Evolutionary conservation across 2,888 invertebrate genomes (phyloP).

Genomic region (Arctia plantaginis): DNA sequence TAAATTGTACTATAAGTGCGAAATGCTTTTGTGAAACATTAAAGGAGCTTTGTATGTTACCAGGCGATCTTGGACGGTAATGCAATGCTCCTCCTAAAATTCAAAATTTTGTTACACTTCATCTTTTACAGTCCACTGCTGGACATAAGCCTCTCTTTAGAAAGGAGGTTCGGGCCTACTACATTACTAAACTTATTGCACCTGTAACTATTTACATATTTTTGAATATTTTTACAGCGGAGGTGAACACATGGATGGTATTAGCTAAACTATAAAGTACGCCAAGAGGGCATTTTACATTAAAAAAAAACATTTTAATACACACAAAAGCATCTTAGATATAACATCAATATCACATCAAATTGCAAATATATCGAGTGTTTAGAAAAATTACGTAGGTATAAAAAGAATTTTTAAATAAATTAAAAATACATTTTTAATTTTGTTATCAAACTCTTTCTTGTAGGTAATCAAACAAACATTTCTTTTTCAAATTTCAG

Average conservation of each 20-base stretch:
- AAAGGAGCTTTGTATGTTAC: slow-evolving; percentile 53
- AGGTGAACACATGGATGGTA: slow-evolving; percentile 16
- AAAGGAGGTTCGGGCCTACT: too few relatives aligned
- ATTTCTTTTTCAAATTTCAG: not conserved
- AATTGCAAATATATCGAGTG: not conserved
- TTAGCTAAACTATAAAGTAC: not conserved
- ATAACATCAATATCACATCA: not conserved
- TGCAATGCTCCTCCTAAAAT: slow-evolving; percentile 82
- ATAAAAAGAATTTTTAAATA: too few relatives aligned
- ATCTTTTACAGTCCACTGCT: too few relatives aligned
- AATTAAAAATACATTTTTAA: too few relatives aligned
- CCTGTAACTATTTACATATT: not conserved
- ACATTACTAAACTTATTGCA: too few relatives aligned
- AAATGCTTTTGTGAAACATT: slow-evolving; percentile 35
- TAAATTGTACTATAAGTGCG: slow-evolving; percentile 8
- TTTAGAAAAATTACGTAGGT: not conserved
- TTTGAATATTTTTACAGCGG: not conserved
- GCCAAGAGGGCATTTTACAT: not conserved
- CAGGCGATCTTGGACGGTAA: slow-evolving; percentile 80
- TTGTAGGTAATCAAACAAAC: not conserved
- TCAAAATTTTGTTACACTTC: slow-evolving; percentile 62
- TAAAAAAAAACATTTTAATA: not conserved
- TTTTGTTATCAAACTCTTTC: not conserved
- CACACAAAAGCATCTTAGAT: not conserved
- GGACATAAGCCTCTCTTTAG: too few relatives aligned